These are phyloP conservation scores for Eretmodus cyanostictus DNA, from an alignment of 2,113 vertebrate genomes.

Conservation along the genomic window DNA sequence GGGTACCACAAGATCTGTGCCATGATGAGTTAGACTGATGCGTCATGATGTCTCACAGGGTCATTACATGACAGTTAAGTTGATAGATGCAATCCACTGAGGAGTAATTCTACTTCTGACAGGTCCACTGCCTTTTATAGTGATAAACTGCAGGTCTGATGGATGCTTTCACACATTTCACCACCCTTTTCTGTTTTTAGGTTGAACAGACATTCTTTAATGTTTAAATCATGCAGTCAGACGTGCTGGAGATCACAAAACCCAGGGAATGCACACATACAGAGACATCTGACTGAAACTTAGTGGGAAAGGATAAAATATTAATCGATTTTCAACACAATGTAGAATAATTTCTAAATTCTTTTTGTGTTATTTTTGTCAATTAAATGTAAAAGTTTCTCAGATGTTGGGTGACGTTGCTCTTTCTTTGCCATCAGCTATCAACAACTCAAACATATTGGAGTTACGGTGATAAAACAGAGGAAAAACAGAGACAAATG, in stretches of 20 bases:
- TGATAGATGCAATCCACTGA: conserved; percentile 58
- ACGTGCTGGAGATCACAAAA: conserved; percentile 12
- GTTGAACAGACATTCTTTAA: conserved; percentile 34
- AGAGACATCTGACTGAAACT: not conserved
- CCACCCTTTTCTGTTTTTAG: conserved; percentile 41
- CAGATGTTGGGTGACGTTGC: not conserved
- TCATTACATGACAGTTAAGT: conserved; percentile 62
- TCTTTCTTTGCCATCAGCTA: not conserved
- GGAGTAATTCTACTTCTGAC: conserved; percentile 58
- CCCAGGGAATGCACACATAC: not conserved
- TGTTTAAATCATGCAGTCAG: conserved; percentile 15
- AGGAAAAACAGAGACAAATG: not conserved
- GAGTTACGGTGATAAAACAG: not conserved
- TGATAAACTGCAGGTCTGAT: conserved; percentile 53
- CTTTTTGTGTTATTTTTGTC: not conserved
- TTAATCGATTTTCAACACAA: not conserved
- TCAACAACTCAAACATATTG: not conserved
- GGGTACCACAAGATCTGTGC: conserved; percentile 5
- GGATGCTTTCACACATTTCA: conserved; percentile 30
- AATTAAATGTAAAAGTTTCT: not conserved
- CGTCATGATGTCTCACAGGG: conserved; percentile 40
- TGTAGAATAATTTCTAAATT: not conserved
- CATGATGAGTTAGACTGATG: conserved; percentile 44
- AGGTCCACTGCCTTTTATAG: conserved; percentile 5
- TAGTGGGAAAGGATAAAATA: not conserved